Conservation (phyloP, 2,888 invertebrate species). For the Apamea crenata region DNA sequence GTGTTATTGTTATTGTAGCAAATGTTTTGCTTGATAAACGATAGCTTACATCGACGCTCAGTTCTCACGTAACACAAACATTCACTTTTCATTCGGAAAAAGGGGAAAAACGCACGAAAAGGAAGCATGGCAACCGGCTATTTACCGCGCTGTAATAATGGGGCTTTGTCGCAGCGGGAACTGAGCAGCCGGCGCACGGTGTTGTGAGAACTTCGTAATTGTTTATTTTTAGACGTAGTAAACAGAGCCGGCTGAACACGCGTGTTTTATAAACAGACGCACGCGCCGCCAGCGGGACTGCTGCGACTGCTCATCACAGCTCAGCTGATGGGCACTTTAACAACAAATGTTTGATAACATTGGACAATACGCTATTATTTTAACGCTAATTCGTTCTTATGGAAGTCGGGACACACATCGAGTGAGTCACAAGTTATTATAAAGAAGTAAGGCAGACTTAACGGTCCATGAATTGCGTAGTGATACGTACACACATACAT, state of each 20-base stretch:
- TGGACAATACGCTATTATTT: constrained; percentile 19
- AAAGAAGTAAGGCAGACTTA: background rate
- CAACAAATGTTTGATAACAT: constrained; percentile 27
- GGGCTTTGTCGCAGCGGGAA: constrained; percentile 29
- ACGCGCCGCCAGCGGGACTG: constrained; percentile 14
- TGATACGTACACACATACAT: background rate
- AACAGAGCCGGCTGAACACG: constrained; percentile 31
- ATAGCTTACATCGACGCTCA: constrained; percentile 14
- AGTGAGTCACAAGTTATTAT: constrained; percentile 1
- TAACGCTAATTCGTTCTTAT: background rate
- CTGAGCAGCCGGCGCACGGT: constrained; percentile 8
- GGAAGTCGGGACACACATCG: background rate
- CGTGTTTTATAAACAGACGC: constrained; percentile 33
- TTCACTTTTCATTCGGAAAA: constrained; percentile 49
- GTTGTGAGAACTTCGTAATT: constrained; percentile 38
- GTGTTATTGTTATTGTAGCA: constrained; percentile 2
- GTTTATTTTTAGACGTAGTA: constrained; percentile 47
- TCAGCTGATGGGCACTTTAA: constrained; percentile 3
- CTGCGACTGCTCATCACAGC: constrained; percentile 3
- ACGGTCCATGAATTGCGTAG: background rate
- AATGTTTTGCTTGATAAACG: constrained; percentile 3
- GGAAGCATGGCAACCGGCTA: background rate
- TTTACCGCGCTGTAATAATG: constrained; percentile 29
- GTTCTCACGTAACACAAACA: constrained; percentile 33
- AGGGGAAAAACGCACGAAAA: constrained; percentile 9